A percentile compares a stretch with the other conserved stretches of the same genome.
These are phyloP conservation scores for Dryoscopus gambensis DNA, from an alignment of 2,113 vertebrate genomes.

Conservation along the genomic window DNA sequence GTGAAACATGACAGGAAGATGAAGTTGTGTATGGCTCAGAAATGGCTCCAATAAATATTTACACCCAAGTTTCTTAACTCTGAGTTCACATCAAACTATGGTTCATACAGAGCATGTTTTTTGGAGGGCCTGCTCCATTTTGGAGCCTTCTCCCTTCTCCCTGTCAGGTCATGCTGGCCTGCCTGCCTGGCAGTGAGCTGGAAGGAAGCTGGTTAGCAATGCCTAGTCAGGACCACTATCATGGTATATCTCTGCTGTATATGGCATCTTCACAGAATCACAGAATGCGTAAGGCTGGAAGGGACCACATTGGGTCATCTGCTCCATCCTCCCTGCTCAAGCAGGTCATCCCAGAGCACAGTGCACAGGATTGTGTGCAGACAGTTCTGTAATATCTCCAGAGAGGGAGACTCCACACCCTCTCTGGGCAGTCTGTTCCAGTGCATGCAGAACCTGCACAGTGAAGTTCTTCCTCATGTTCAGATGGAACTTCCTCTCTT, in stretches of 20 bases:
- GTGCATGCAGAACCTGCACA: not conserved
- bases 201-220: not conserved
- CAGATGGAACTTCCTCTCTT: not conserved
- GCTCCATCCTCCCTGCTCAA: not conserved
- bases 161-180: not conserved
- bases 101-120: not conserved
- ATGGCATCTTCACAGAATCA: not conserved
- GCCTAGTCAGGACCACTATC: not conserved
- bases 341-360: not conserved
- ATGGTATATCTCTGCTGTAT: not conserved
- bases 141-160: not conserved
- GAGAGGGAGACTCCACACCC: not conserved
- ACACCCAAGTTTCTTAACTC: not conserved
- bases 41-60: constrained; percentile 28
- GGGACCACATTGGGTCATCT: not conserved
- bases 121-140: not conserved
- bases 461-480: not conserved
- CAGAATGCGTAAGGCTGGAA: not conserved
- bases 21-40: not conserved
- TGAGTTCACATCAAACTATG: not conserved
- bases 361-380: not conserved
- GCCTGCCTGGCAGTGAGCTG: not conserved
- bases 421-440: not conserved
- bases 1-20: not conserved
- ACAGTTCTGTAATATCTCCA: not conserved